Evolutionary conservation across 2,797 vertebrate genomes (phyloP), one percentile per base, ranked within the genome.

Genomic region (Molothrus ater): DNA sequence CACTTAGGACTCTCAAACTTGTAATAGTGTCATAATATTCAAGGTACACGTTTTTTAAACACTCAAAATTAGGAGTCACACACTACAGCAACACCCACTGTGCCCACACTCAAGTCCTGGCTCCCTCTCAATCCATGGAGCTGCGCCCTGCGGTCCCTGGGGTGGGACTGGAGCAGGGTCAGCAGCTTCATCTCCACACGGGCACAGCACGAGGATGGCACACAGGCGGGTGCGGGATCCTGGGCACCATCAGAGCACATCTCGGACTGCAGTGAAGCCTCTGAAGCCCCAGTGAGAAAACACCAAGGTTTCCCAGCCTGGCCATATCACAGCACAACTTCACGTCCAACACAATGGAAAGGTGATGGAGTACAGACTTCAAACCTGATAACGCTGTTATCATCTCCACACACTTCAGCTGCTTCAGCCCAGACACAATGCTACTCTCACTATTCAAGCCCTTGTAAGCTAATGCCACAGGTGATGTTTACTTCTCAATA

Each of bases 171-270:
- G 8, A 43, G 45, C 57, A 31, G 38, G 8, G 60, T 3, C 17
- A 47, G 51, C 4, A 3, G 43, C 34, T 13, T 0, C 1, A 21
- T 3, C 28, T 11, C 22, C 53, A 25, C 26, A 2, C 3, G 2
- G 0, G 1, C 45, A 36, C 4, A 29, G 69, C 29, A 9, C n/a
- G 12, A 32, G 75, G 25, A 24, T 5, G 7, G 43, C 16, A 31
- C 26, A 45, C 29, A 34, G 42, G 7, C 2, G 40, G 38, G 7
- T 2, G 40, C 34, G 47, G 10, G 2, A 48, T 6, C 16, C 34
- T 8, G 1, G 21, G 59, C 70, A 40, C 15, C 3, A 1, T 7
- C 1, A 15, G 3, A 48, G 59, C 68, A 60, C 40, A 2, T 8
- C 19, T 2, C 45, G 18, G 56, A 25, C 28, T 11, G 18, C 53